Conservation (phyloP, 2,888 invertebrate genomes). For the Onchidella celtica region DNA sequence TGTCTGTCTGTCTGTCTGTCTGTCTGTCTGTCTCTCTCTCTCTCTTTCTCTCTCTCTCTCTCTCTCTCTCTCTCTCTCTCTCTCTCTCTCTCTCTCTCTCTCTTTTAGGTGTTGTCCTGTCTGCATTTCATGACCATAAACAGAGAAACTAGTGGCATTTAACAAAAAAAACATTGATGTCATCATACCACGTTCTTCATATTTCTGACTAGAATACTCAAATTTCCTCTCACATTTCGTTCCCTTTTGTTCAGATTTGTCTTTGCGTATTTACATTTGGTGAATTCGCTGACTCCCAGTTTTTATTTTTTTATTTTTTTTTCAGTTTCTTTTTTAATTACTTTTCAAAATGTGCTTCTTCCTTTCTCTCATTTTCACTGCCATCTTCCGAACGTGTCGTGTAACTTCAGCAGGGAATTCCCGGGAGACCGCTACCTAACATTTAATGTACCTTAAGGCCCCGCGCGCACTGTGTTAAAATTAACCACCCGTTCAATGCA, state of each 20-base stretch:
- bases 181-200: conserved; percentile 6
- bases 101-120: too few relatives aligned
- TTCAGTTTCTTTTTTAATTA: too few relatives aligned
- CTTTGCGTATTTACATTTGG: background rate
- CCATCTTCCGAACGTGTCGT: too few relatives aligned
- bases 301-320: background rate
- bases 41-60: background rate
- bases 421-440: too few relatives aligned
- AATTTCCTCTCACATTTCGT: background rate
- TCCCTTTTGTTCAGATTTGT: background rate
- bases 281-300: background rate
- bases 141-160: background rate
- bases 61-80: background rate
- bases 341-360: too few relatives aligned
- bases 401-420: too few relatives aligned
- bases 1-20: background rate
- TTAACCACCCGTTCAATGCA: too few relatives aligned
- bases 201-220: background rate
- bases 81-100: background rate
- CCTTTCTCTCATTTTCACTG: too few relatives aligned
- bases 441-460: too few relatives aligned
- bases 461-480: too few relatives aligned
- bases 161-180: background rate
- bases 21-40: background rate
- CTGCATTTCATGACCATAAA: background rate